phyloP scores from a whole-genome alignment of 1,140 invertebrate species.

The Subanguina moxae region DNA sequence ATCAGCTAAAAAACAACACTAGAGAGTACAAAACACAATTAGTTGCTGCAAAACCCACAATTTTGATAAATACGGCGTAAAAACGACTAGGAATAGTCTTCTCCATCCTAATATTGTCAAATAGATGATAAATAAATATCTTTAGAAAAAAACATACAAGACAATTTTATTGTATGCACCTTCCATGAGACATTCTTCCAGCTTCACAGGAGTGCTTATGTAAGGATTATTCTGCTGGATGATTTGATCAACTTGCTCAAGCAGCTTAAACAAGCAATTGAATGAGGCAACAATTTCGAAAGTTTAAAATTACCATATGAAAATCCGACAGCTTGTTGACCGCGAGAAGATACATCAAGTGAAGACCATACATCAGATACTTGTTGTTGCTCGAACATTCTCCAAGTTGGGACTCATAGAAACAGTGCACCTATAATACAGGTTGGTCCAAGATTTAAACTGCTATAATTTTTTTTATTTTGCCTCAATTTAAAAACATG shows the following conservation, averaged over 20 bases:
- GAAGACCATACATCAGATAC: constrained; percentile 88
- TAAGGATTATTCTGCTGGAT: constrained; percentile 82
- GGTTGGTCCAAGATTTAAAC: constrained; percentile 44
- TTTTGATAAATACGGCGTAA: constrained; percentile 95
- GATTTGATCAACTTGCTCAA: constrained; percentile 87
- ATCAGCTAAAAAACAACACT: not conserved
- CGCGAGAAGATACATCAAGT: constrained; percentile 87
- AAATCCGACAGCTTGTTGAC: constrained; percentile 96
- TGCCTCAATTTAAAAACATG: no score
- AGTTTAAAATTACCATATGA: constrained; percentile 70
- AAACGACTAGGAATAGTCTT: constrained; percentile 90
- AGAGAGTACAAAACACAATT: not conserved
- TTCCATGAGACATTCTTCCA: constrained; percentile 98
- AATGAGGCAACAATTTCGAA: constrained; percentile 3
- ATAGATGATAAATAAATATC: no score
- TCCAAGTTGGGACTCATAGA: constrained; percentile 34
- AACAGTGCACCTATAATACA: constrained; percentile 44
- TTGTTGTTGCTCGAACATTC: constrained; percentile 73
- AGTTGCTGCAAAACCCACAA: constrained; percentile 65
- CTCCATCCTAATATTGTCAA: constrained; percentile 61
- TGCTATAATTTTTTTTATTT: no score
- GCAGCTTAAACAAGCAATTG: constrained; percentile 65
- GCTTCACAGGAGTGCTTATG: constrained; percentile 84
- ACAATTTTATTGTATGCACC: constrained; percentile 91
- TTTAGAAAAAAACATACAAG: constrained; percentile 62